Base-by-base conservation (phyloP, 2,888 invertebrate genomes). In the Taphrorychus bicolor region DNA sequence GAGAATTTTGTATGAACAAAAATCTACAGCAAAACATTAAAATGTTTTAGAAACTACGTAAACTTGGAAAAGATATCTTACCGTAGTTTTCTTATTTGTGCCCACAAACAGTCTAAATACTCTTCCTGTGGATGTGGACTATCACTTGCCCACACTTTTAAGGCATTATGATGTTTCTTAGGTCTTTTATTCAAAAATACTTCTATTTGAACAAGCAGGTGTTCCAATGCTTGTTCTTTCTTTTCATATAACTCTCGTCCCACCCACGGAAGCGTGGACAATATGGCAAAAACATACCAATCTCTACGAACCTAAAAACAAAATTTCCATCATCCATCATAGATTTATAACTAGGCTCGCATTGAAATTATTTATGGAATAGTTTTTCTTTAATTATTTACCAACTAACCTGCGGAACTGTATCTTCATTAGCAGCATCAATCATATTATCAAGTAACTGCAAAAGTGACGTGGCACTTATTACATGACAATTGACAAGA, bases 61-160 rank as follows among this genome's bases (percentile, higher is more conserved):
- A 59, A 19, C 7, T 2, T 21, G 17, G 22, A n/a, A 23, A n/a
- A 40, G 19, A 7, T 41, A 21, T n/a, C 24, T n/a, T 66, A 66
- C 67, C 60, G 88, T 45, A 99, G 83, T 80, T 97, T 97, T 72
- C 93, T 89, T 53, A 97, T 90, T 82, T 96, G 95, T 5, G 95
- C 93, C 97, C 98, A 98, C 9, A 99, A 85, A 78, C 97, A 97
- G 79, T 99, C 98, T 70, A 99, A 84, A 81, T 98, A 98, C 85
- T 93, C 93, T 81, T 98, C 97, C 80, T 99, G 98, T 0, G 97
- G 92, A 84, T 98, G 98, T 18, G 97, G 97, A 0, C 90, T 88
- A 78, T 97, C 96, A n/a, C 91, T 89, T 0, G 93, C 90, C 97
- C 98, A 98, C 0, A 98, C 97, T 80, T 95, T 87, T 48, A 99